Evolutionary conservation across 2,113 vertebrate species (phyloP).

Genomic region (Aythya baeri): DNA sequence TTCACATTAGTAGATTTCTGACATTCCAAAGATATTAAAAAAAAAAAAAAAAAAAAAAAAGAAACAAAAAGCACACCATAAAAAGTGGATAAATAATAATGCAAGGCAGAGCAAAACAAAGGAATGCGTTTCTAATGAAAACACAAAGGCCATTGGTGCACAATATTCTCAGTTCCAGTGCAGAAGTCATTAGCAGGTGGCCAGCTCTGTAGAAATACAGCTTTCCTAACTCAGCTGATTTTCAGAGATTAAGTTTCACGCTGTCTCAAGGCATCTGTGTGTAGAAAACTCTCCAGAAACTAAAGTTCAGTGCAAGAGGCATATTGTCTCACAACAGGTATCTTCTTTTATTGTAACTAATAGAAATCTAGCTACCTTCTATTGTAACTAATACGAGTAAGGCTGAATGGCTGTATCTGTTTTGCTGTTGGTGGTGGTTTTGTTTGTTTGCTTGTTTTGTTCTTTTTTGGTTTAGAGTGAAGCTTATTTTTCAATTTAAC

Average conservation of each 20-base stretch:
- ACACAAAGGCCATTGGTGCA: not conserved
- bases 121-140: not conserved
- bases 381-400: not conserved
- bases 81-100: not conserved
- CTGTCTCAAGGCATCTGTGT: not conserved
- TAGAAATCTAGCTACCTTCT: not conserved
- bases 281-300: constrained; percentile 23
- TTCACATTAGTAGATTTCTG: not conserved
- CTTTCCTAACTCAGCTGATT: constrained; percentile 51
- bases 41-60: not conserved
- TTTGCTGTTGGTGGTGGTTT: not conserved
- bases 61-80: not conserved
- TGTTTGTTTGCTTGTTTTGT: not conserved
- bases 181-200: constrained; percentile 40
- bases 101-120: not conserved
- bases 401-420: not conserved
- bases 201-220: constrained; percentile 39
- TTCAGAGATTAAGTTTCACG: constrained; percentile 56
- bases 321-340: not conserved
- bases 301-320: not conserved
- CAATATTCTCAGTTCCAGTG: not conserved
- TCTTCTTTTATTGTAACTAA: not conserved
- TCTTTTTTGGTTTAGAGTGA: not conserved
- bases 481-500: not conserved
- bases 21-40: not conserved